These are phyloP conservation scores for Cladorhizidae sp. DNA, from an alignment of 37 sponge, comb jelly and placozoan species.

Conservation along the genomic window DNA sequence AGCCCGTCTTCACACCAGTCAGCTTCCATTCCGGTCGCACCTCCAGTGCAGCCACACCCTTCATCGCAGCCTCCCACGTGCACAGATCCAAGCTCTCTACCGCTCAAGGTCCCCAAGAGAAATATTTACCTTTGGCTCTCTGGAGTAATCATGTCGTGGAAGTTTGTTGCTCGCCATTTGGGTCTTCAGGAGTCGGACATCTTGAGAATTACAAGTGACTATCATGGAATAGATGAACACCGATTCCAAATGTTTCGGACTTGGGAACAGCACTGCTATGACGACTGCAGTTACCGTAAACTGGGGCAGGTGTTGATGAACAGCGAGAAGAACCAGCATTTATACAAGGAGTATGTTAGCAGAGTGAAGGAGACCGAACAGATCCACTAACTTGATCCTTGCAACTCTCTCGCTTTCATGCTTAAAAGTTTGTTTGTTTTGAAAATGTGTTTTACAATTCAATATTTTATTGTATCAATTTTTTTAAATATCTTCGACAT, in stretches of 20 bases:
- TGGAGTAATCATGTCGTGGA: constrained; percentile 39
- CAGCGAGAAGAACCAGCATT: constrained; percentile 26
- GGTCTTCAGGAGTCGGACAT: constrained; percentile 22
- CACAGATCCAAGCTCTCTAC: constrained; percentile 9
- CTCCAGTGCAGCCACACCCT: neutral
- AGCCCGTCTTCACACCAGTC: neutral
- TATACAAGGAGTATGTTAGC: constrained; percentile 16
- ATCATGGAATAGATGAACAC: constrained; percentile 31
- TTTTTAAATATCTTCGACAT: no score
- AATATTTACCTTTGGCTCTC: constrained; percentile 44
- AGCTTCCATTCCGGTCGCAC: no score
- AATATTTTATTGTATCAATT: no score
- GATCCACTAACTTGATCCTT: no score
- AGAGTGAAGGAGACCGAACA: constrained; percentile 11
- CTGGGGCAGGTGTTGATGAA: constrained; percentile 37
- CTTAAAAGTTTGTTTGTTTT: no score
- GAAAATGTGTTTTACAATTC: no score
- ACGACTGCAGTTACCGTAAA: constrained; percentile 9
- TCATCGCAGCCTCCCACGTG: neutral
- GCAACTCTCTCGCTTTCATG: no score
- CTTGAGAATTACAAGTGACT: constrained; percentile 21
- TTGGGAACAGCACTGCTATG: neutral
- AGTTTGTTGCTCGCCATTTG: constrained; percentile 50
- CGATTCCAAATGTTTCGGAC: constrained; percentile 46
- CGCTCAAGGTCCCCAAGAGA: neutral